Evolutionary conservation across 2,888 invertebrate genomes (phyloP), one percentile per base, ranked within the genome.

Genomic region (Caenorhabditis panamensis): DNA sequence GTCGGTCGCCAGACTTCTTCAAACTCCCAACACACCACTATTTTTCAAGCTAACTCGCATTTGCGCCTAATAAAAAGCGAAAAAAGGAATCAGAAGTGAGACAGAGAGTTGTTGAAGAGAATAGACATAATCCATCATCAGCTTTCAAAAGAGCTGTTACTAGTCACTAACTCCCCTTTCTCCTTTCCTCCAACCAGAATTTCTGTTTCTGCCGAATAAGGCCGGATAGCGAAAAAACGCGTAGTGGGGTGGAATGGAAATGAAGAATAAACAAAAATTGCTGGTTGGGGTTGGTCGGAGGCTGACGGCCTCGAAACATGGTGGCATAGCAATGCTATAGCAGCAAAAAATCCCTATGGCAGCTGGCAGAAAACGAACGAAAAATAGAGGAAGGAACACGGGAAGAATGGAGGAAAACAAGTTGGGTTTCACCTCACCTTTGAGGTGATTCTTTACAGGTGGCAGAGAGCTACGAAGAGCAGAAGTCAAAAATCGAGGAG

Each of bases 241-340:
- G 5, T 31, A 31, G 4, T n/a, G n/a, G 31, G 28, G 3, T 11
- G 37, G 54, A 66, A 49, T 49, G 68, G 37, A 59, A 69, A 61
- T 61, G 69, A 36, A 69, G 59, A 59, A 69, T 69, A 69, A 69
- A 69, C 69, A 69, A 49, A 26, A 61, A n/a, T 49, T 37, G 31
- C 49, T 59, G 31, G 31, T 3, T 31, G 16, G 41, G 37, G 41
- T 54, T 18, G 56, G 9, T n/a, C 8, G 47, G 16, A 13, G 16
- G 41, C 28, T 28, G 31, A 9, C 31, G 31, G 31, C 31, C 31
- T 31, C 31, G 41, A 68, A 68, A 68, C 68, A 68, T 59, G 69
- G 59, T 69, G 68, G 59, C 69, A 67, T 67, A 56, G 44, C 56
- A 66, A 36, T 41, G 54, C 44, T 47, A 24, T 47, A 63, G 51